Conservation (phyloP, 2,113 vertebrate genomes). For the Menura novaehollandiae region DNA sequence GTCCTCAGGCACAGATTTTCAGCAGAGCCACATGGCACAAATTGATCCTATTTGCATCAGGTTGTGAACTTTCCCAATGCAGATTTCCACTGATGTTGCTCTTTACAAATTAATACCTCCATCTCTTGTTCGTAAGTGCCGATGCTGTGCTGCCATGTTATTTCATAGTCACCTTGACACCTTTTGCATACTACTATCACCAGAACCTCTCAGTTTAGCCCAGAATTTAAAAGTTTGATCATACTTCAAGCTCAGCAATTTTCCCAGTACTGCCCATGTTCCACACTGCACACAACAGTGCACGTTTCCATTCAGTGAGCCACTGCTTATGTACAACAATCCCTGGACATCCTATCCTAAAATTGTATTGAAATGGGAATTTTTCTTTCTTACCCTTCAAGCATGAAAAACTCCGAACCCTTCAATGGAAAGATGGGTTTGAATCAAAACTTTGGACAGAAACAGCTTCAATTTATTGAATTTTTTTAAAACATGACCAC, state of each 20-base stretch:
- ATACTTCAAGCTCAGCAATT: not conserved
- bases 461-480: not conserved
- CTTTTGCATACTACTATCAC: not conserved
- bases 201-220: not conserved
- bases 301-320: not conserved
- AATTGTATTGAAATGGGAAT: not conserved
- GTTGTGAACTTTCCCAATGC: not conserved
- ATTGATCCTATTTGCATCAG: not conserved
- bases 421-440: not conserved
- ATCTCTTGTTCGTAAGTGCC: not conserved
- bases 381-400: not conserved
- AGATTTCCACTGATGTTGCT: not conserved
- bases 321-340: not conserved
- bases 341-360: not conserved
- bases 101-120: not conserved
- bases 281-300: not conserved
- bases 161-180: not conserved
- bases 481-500: not conserved
- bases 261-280: not conserved
- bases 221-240: not conserved
- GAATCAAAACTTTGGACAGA: not conserved
- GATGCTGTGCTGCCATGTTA: not conserved
- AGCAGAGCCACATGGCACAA: not conserved
- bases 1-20: conserved; percentile 9
- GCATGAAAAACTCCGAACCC: not conserved